Evolutionary conservation across 2,797 vertebrate genomes (phyloP).

Genomic region (Stomatorhinus walkeri): DNA sequence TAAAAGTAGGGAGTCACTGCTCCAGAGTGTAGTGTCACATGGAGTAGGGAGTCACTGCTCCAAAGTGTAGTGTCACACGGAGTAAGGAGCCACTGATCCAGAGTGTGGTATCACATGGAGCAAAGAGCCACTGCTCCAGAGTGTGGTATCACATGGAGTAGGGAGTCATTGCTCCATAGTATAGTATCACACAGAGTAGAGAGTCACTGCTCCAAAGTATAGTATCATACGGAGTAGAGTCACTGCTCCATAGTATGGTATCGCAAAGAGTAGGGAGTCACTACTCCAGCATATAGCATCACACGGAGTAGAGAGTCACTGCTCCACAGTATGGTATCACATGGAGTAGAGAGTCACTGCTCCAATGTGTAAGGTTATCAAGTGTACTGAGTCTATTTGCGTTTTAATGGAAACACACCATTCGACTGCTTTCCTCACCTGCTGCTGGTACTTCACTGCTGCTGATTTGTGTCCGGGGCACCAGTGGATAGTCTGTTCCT

Average conservation of each 20-base stretch:
- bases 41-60: background rate
- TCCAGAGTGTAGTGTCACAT: background rate
- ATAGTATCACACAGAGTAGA: background rate
- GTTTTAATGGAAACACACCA: background rate
- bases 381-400: background rate
- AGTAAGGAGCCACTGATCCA: background rate
- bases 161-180: background rate
- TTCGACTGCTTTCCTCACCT: background rate
- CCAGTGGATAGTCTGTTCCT: background rate
- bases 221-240: background rate
- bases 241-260: background rate
- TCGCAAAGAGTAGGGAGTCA: background rate
- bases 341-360: background rate
- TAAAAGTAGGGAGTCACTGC: background rate
- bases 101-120: background rate
- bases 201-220: background rate
- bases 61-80: background rate
- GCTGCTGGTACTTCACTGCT: background rate
- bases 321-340: background rate
- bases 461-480: background rate
- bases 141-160: background rate
- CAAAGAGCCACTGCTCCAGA: background rate
- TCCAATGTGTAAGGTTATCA: background rate
- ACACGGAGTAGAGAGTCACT: background rate
- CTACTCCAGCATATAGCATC: background rate